A percentile compares a stretch with the other conserved stretches of the same genome.
phyloP scores from a whole-genome alignment of 2,888 invertebrate genomes.

The Habroteleia sp. region DNA sequence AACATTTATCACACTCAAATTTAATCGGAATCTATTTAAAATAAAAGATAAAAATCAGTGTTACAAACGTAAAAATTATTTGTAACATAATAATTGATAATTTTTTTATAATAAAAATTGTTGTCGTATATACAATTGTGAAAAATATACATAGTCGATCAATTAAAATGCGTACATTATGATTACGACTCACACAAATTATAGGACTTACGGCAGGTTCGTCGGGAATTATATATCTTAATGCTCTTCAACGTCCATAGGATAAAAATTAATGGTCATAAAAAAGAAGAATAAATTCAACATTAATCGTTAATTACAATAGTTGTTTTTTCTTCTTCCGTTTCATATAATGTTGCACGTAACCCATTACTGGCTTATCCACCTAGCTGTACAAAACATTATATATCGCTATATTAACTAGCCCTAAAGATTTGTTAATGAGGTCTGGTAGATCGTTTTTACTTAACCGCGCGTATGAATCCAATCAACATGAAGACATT shows the following conservation, averaged over 20 bases:
- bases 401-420: constrained; percentile 77
- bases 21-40: constrained; percentile 17
- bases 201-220: constrained; percentile 34
- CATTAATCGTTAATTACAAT: constrained; percentile 78
- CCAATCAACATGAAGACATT: constrained; percentile 41
- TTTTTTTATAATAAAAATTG: constrained; percentile 17
- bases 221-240: constrained; percentile 32
- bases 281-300: constrained; percentile 70
- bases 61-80: constrained; percentile 17
- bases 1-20: constrained; percentile 48
- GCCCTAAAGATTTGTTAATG: constrained; percentile 79
- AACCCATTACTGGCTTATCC: constrained; percentile 80
- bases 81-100: constrained; percentile 1
- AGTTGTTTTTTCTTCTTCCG: constrained; percentile 67
- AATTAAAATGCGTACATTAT: constrained; percentile 61
- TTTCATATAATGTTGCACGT: constrained; percentile 80
- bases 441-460: constrained; percentile 74
- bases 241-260: constrained; percentile 31
- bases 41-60: constrained; percentile 7
- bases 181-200: constrained; percentile 20
- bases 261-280: constrained; percentile 55
- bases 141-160: constrained; percentile 40
- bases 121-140: constrained; percentile 29
- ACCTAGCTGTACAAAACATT: constrained; percentile 81
- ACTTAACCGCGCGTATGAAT: constrained; percentile 40